Evolutionary conservation across 2,113 vertebrate genomes (phyloP).

Genomic region (Vulpes lagopus): DNA sequence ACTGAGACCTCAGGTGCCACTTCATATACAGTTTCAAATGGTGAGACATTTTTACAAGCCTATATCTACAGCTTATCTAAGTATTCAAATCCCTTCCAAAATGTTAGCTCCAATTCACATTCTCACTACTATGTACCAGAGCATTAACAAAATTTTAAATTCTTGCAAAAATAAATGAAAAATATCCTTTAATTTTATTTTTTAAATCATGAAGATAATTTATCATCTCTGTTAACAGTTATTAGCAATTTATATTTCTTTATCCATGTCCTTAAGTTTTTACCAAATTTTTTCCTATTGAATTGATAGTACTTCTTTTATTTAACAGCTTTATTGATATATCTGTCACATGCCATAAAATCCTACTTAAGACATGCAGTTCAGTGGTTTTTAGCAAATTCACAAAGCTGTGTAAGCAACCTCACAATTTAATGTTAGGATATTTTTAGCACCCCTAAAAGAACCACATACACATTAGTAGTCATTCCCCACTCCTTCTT

Average conservation of each 20-base stretch:
- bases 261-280: background rate
- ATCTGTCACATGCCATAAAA: background rate
- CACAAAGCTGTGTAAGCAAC: background rate
- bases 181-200: background rate
- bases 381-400: background rate
- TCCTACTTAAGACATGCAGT: background rate
- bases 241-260: background rate
- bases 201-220: background rate
- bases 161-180: constrained; percentile 18
- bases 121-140: background rate
- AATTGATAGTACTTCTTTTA: background rate
- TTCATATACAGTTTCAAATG: background rate
- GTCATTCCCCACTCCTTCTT: background rate
- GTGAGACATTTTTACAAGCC: background rate
- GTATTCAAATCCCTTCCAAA: background rate
- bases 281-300: background rate
- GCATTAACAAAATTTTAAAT: background rate
- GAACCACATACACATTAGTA: background rate
- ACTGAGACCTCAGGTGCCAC: no score
- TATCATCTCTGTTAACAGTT: background rate
- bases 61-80: background rate
- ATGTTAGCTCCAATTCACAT: background rate
- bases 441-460: background rate
- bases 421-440: background rate
- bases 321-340: background rate